Evolutionary conservation across 2,113 vertebrate genomes (phyloP).

Genomic region (Vireo altiloquus): DNA sequence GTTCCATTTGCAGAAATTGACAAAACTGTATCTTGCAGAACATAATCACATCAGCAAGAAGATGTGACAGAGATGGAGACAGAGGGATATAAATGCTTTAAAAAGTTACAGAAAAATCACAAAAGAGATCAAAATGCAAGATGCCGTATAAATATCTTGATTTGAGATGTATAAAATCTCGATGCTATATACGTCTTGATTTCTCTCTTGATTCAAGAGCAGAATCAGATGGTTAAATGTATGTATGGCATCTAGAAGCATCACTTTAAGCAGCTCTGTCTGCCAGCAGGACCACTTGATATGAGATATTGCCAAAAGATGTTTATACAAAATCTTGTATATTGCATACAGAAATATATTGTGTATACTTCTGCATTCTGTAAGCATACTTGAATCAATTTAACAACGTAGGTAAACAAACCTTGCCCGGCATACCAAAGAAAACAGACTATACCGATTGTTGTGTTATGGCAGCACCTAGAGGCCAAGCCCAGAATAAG

Average conservation of each 20-base stretch:
- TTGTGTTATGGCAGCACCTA: slow-evolving; percentile 18
- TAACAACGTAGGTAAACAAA: not conserved
- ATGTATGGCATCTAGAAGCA: not conserved
- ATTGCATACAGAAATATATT: not conserved
- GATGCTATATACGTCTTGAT: not conserved
- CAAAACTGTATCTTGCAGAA: not conserved
- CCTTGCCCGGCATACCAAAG: accelerated
- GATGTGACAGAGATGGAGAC: not conserved
- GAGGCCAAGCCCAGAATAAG: not conserved
- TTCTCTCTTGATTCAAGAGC: not conserved
- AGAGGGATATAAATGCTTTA: not conserved
- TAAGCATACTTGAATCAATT: not conserved
- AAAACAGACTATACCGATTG: accelerated
- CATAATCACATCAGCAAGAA: not conserved
- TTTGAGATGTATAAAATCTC: not conserved
- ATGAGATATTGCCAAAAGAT: not conserved
- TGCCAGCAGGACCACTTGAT: not conserved
- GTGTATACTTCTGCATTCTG: not conserved
- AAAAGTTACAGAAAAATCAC: not conserved
- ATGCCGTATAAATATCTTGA: not conserved
- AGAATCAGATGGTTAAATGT: not conserved
- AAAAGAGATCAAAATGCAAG: not conserved
- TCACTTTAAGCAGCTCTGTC: not conserved
- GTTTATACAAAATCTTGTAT: not conserved
- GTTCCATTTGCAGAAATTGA: not conserved